Evolutionary conservation across 1,140 invertebrate genomes (phyloP), one percentile per base, ranked within the genome.

Genomic region (Stegodyphus dumicola): DNA sequence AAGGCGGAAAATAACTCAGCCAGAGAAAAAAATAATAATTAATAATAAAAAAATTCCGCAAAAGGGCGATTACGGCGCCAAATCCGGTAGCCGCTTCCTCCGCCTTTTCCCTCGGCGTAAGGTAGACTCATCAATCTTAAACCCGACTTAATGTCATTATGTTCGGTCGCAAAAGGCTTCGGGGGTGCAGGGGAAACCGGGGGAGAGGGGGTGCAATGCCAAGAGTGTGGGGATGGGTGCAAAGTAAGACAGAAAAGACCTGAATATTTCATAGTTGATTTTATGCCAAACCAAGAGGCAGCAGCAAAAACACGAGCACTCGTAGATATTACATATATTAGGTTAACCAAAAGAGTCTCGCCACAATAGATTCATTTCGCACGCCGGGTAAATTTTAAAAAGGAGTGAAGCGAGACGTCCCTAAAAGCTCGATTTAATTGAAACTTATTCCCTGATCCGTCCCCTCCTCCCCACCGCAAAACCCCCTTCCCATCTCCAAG

Each of bases 211-310:
- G 52, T 6, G n/a, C 33, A 11, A 75, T 51, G 52, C 10, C 13
- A n/a, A 75, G 70, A 56, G 10, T 33, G 33, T 33, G 51, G 73
- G 73, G 73, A 52, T 13, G 49, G 51, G 69, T 52, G 64, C 60
- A 54, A 85, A 85, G 66, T 76, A 85, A 85, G 71, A 74, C 71
- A 74, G 81, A 69, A 77, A 85, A 85, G 81, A 66, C 74, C 73
- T 85, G 81, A 85, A 85, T 85, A 85, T 85, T 85, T 85, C 81
- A 85, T 85, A 85, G 52, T 70, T 85, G 81, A 85, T 85, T 85
- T 85, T 85, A 85, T 54, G 81, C 81, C 73, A 75, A 81, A 74
- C 71, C 33, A 49, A 49, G 54, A 49, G 18, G 11, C 48, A 54
- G 73, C 18, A 76, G 54, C 69, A 84, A 76, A 13, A n/a, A 17